Base-by-base conservation (phyloP, 2,113 vertebrate species). In the Prietella phreatophila region DNA sequence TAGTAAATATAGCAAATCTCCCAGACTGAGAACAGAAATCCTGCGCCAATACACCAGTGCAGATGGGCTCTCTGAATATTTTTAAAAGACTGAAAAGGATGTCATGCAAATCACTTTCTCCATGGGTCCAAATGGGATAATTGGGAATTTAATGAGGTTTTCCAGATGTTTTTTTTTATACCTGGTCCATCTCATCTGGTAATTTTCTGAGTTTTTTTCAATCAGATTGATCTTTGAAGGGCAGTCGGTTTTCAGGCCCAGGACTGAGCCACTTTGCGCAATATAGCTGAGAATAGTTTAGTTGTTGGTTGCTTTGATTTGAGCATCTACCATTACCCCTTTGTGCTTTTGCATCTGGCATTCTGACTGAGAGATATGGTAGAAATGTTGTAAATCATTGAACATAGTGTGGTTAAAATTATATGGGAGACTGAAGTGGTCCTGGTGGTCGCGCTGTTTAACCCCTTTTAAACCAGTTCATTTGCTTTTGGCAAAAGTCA, bases 1-100 rank as follows among this genome's bases (percentile, higher is more conserved):
- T 79, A 86, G 88, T 88, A 87, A 89, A 90, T 86, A 63, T 55
- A 69, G 84, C 86, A 91, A 53, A 75, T 85, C 85, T 83, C 73
- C 22, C 53, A 83, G 88, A 80, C 76, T 58, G 15, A 83, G 82
- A 17, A 79, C 79, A 61, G 87, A 85, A 86, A 88, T 86, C 81
- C 65, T 83, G 75, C 33, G 53, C 78, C 65, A 85, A 50, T 67
- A 30, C 75, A 82, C 71, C 86, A 86, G 39, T 78, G 33, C 75
- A 83, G 75, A 81, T 86, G 80, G 84, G 63, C 65, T 76, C 63
- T 82, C 69, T 71, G 58, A 60, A 79, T 58, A 83, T 83, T 88
- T 55, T 75, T 50, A 81, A 82, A 36, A 53, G 67, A 13, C 80
- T 61, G 20, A 42, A 82, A 30, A n/a, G 19, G 33, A n/a, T 71